phyloP scores from a whole-genome alignment of 2,797 vertebrate species.

The Hippocampus kuda region DNA sequence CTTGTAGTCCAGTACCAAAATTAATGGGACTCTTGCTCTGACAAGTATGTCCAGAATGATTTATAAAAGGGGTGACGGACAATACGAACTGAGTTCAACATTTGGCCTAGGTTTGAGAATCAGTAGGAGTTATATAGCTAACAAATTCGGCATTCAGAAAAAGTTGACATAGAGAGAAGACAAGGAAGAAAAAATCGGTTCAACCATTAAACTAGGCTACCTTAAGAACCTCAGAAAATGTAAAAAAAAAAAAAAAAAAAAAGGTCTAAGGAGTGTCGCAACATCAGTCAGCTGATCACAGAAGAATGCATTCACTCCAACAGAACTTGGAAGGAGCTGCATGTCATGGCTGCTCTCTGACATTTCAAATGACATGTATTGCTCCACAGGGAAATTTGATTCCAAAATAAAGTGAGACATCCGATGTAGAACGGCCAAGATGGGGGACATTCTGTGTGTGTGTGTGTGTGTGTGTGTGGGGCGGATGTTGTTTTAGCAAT shows the following conservation, averaged over 20 bases:
- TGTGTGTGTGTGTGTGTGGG: background rate
- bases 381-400: constrained; percentile 47
- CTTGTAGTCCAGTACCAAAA: background rate
- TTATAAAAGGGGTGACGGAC: background rate
- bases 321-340: background rate
- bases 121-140: background rate
- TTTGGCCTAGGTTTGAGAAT: background rate
- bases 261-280: background rate
- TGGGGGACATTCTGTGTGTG: constrained; percentile 37
- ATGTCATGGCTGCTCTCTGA: constrained; percentile 12
- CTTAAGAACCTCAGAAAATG: background rate
- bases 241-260: background rate
- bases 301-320: background rate
- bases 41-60: background rate
- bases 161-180: background rate
- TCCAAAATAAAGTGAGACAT: constrained; percentile 40
- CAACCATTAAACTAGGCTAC: background rate
- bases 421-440: constrained; percentile 44
- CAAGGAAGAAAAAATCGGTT: background rate
- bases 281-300: background rate
- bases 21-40: background rate
- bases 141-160: background rate
- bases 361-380: constrained; percentile 39
- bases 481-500: constrained; percentile 28
- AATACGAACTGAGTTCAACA: background rate